Conservation (phyloP, 1,140 invertebrate genomes). For the Bombus consobrinus region DNA sequence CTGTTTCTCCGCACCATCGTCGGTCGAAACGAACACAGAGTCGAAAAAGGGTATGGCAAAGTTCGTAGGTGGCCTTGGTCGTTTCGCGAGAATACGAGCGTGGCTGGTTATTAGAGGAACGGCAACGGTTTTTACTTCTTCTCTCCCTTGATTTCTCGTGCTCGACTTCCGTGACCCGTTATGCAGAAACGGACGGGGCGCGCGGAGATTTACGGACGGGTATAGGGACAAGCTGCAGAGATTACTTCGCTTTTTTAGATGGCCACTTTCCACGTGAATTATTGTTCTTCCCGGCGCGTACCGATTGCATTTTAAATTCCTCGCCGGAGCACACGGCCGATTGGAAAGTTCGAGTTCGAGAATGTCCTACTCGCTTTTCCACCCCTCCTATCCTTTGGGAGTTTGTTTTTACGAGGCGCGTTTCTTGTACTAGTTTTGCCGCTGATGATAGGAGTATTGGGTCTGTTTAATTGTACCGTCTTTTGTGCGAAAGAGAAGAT, state of each 20-base stretch:
- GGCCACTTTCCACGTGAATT: conserved; percentile 63
- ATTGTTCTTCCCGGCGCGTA: conserved; percentile 47
- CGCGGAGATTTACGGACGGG: conserved; percentile 58
- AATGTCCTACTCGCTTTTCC: background rate
- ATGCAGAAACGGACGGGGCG: conserved; percentile 57
- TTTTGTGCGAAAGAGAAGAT: no score
- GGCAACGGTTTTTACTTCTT: conserved; percentile 58
- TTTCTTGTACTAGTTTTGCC: no score
- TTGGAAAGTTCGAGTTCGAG: conserved; percentile 3
- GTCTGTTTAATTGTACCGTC: no score
- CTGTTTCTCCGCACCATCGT: no score
- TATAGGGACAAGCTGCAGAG: conserved; percentile 59
- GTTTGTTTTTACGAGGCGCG: no score
- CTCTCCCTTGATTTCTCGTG: conserved; percentile 50
- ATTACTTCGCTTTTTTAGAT: conserved; percentile 59
- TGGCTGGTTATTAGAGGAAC: conserved; percentile 60
- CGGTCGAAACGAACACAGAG: no score
- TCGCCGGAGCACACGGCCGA: background rate
- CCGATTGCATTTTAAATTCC: conserved; percentile 48
- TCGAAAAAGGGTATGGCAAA: background rate
- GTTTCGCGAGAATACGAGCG: conserved; percentile 49
- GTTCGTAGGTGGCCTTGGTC: conserved; percentile 13
- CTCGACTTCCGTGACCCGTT: conserved; percentile 62
- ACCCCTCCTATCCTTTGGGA: no score
- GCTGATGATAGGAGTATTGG: no score